A percentile compares a stretch with the other conserved stretches of the same genome.
Evolutionary conservation across 2,888 invertebrate species (phyloP).

Genomic region (Norana najaformis): DNA sequence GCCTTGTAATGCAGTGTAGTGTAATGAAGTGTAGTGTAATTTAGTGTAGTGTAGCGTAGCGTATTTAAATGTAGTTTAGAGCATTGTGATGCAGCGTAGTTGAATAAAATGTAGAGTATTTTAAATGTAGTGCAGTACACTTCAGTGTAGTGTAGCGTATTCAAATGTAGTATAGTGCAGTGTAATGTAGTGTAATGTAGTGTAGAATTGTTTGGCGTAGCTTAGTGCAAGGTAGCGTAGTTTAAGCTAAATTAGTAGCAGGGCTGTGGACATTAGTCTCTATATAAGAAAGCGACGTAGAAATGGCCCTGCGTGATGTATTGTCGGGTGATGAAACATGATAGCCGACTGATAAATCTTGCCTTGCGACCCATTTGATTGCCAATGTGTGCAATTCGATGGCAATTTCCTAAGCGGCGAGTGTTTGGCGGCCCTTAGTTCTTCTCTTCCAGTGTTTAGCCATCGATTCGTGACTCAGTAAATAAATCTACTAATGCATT

Average conservation of each 20-base stretch:
- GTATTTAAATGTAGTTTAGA: no score
- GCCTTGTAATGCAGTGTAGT: no score
- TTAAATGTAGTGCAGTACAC: no score
- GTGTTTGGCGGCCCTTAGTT: neutral
- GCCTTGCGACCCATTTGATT: neutral
- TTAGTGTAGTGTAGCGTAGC: no score
- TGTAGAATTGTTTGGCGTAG: no score
- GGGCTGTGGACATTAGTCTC: neutral
- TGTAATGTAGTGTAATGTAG: no score
- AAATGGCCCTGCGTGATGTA: neutral
- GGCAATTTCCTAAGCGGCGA: neutral
- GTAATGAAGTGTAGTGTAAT: no score
- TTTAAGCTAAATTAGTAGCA: neutral
- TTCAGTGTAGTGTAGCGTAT: no score
- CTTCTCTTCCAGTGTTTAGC: neutral
- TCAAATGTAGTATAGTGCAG: no score
- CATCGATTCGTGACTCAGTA: neutral
- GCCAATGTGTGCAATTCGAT: neutral
- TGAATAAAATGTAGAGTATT: no score
- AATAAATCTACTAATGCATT: neutral
- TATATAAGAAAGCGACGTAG: neutral
- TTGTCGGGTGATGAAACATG: neutral
- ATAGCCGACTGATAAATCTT: neutral
- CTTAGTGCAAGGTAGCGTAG: neutral
- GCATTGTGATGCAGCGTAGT: no score